phyloP scores from a whole-genome alignment of 2,888 invertebrate genomes.

The Anorthoa munda region DNA sequence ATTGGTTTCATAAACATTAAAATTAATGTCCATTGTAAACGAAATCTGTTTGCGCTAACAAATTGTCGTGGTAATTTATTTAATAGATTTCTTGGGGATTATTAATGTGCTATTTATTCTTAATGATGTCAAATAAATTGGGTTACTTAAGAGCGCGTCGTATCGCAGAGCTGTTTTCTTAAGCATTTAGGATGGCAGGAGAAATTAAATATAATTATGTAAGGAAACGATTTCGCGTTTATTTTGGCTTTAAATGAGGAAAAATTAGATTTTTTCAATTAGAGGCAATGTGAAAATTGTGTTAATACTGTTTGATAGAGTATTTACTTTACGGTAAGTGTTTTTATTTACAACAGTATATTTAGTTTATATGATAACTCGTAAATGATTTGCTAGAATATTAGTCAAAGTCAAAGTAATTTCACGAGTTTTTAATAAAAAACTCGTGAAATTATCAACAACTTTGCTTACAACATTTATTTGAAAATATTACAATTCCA shows the following conservation, averaged over 20 bases:
- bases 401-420: too few species aligned
- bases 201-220: constrained; percentile 50
- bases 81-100: constrained; percentile 55
- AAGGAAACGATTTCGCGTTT: neutral
- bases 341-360: too few species aligned
- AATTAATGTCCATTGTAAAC: constrained; percentile 47
- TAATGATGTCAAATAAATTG: constrained; percentile 63
- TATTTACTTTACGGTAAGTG: too few species aligned
- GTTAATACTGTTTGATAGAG: neutral
- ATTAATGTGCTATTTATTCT: constrained; percentile 65
- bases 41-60: constrained; percentile 58
- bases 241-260: neutral
- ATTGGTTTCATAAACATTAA: constrained; percentile 13
- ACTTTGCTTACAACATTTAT: too few species aligned
- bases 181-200: constrained; percentile 15
- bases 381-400: too few species aligned
- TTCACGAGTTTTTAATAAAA: too few species aligned
- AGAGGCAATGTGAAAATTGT: neutral
- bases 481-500: neutral
- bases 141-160: constrained; percentile 39
- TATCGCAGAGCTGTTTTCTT: constrained; percentile 18
- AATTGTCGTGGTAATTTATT: constrained; percentile 56
- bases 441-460: too few species aligned
- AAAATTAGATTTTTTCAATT: neutral
- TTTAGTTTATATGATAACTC: too few species aligned